Evolutionary conservation across 2,113 vertebrate genomes (phyloP), one percentile per base, ranked within the genome.

Genomic region (Riparia riparia): DNA sequence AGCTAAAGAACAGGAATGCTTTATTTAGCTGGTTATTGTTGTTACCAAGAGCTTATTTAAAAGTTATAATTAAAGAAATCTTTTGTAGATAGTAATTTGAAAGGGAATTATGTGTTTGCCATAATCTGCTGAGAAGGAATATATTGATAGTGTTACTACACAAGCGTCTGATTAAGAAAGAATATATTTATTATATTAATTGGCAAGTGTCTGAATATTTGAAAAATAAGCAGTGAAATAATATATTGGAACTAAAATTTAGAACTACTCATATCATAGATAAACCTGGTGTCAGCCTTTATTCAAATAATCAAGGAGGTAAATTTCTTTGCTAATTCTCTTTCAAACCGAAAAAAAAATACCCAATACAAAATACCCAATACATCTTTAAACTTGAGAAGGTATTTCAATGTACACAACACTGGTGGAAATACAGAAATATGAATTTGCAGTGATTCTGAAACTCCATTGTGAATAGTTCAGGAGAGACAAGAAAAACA

Each of bases 31-130:
- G 57, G 34, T 66, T 93, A 82, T 42, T 95, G 63, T 82, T 95
- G 95, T 91, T 93, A 66, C 20, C 89, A 90, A 68, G 87, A 93
- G 82, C 94, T 94, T 89, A 97, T 95, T 96, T 97, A 76, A 90
- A 93, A 73, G 37, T 91, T 83, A 76, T 86, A 97, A 97, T 95
- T 96, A 97, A 95, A 87, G 60, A 93, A 87, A 81, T n/a, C 7
- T 51, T 83, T 89, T 50, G 50, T 63, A 95, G 42, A 91, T n/a
- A 83, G 73, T 63, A 70, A 86, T 93, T 84, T 90, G 37, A 50
- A 82, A 88, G 85, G 24, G n/a, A 84, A 92, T 88, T 4, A 56
- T 28, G 71, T 22, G n/a, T 90, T 90, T 96, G 28, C 50, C 28
- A 82, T 82, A 25, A 84, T 65, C 72, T 92, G 47, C 89, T 85